Conservation (phyloP, 2,113 vertebrate species). For the Hiodon tergisus region DNA sequence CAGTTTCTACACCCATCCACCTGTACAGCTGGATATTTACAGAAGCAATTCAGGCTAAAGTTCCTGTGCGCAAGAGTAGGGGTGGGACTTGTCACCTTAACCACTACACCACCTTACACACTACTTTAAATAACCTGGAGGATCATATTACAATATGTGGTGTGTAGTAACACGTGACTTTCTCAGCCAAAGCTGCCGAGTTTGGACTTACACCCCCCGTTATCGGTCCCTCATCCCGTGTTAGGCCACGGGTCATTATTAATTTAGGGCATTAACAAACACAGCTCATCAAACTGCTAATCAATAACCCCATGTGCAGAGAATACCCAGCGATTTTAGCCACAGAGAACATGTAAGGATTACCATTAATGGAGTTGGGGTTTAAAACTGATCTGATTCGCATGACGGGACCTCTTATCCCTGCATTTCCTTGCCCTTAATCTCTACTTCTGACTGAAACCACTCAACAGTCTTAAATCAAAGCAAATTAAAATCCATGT, state of each 20-base stretch:
- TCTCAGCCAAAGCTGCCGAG: background rate
- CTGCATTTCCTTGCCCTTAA: background rate
- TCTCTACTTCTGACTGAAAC: background rate
- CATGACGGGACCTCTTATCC: background rate
- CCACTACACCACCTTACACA: no score
- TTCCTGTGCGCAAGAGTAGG: no score
- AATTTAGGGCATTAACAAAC: background rate
- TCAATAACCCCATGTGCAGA: background rate
- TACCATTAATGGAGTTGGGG: background rate
- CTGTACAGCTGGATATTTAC: no score
- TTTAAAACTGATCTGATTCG: slow-evolving; percentile 3
- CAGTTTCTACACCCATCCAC: no score
- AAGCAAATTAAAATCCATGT: no score
- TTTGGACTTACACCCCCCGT: no score
- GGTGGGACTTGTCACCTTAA: no score
- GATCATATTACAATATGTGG: no score
- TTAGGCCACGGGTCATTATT: background rate
- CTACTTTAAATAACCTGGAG: no score
- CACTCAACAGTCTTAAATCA: no score
- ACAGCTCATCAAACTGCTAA: background rate
- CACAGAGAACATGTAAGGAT: background rate
- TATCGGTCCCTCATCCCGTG: background rate
- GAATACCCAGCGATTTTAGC: background rate
- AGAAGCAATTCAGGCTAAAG: no score
- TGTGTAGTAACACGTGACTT: background rate